Evolutionary conservation across 64 coral and sea anemone species (phyloP).

Genomic region (Pocillopora verrucosa): DNA sequence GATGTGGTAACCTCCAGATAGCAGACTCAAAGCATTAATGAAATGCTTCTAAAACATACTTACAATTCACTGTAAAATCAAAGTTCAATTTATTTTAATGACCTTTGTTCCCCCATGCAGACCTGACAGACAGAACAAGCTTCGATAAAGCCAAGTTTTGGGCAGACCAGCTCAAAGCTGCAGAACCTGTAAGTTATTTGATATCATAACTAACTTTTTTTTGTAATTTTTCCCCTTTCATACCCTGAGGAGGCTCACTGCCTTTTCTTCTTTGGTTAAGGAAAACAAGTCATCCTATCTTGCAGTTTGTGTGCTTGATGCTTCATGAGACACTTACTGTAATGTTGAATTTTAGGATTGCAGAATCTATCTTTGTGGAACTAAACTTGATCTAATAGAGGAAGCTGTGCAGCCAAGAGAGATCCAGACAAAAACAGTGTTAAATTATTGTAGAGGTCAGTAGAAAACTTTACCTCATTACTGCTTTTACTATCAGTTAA

Average conservation of each 20-base stretch:
- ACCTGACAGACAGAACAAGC: constrained; percentile 85
- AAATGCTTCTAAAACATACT: neutral
- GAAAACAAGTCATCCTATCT: neutral
- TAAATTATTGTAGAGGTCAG: constrained; percentile 88
- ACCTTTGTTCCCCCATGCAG: constrained; percentile 10
- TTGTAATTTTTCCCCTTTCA: neutral
- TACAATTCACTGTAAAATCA: no score
- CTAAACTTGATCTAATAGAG: constrained; percentile 96
- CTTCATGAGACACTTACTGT: neutral
- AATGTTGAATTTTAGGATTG: constrained; percentile 66
- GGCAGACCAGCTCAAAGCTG: constrained; percentile 86
- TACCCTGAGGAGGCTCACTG: neutral
- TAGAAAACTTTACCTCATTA: neutral
- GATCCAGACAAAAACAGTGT: constrained; percentile 60
- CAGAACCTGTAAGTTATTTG: constrained; percentile 80
- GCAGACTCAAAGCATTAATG: no score
- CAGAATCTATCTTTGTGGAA: constrained; percentile 96
- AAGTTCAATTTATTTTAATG: neutral
- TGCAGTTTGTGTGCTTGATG: neutral
- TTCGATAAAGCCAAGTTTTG: constrained; percentile 97
- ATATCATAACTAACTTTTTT: neutral
- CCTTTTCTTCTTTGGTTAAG: neutral
- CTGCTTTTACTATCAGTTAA: no score
- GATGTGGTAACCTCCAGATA: no score
- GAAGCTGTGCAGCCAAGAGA: constrained; percentile 76